Percentiles rank a stretch among this genome's conserved stretches.
phyloP scores from a whole-genome alignment of 2,888 invertebrate species.

The Platerodrilus igneus region DNA sequence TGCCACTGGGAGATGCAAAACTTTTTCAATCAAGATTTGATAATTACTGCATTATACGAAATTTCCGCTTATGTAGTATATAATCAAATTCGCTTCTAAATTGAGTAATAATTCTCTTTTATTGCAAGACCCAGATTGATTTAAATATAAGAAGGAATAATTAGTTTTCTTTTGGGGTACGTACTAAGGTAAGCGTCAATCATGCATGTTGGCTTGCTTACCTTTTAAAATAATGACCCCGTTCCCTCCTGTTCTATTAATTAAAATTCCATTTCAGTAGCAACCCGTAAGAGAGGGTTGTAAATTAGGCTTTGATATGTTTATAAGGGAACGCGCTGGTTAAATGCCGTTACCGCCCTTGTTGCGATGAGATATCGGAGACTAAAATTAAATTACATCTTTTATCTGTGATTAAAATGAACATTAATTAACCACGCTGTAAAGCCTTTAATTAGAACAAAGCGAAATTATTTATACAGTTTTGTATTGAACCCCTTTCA shows the following conservation, averaged over 20 bases:
- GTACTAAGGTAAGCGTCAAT: too few species aligned
- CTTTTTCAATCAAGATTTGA: conserved; percentile 25
- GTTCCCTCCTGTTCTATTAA: too few species aligned
- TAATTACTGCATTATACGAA: conserved; percentile 21
- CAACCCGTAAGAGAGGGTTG: conserved; percentile 16
- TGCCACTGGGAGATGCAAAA: too few species aligned
- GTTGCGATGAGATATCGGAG: conserved; percentile 22
- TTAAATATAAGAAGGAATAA: too few species aligned
- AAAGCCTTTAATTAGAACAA: conserved; percentile 21
- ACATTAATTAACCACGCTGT: conserved; percentile 21
- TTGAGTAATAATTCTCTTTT: conserved; percentile 18
- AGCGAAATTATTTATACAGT: conserved; percentile 14
- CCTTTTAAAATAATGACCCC: too few species aligned
- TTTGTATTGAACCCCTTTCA: conserved; percentile 14
- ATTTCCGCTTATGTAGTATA: conserved; percentile 18
- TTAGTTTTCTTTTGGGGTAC: too few species aligned
- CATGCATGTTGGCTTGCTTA: too few species aligned
- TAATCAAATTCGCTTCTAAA: conserved; percentile 21
- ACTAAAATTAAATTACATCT: conserved; percentile 22
- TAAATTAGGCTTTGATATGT: conserved; percentile 24
- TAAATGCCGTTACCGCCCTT: conserved; percentile 17
- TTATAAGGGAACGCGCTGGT: conserved; percentile 23
- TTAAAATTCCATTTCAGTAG: conserved; percentile 20
- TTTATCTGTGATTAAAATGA: conserved; percentile 23
- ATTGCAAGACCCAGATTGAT: too few species aligned